Evolutionary conservation across 1,140 invertebrate genomes (phyloP).

Genomic region (Rhagoletis zephyria): DNA sequence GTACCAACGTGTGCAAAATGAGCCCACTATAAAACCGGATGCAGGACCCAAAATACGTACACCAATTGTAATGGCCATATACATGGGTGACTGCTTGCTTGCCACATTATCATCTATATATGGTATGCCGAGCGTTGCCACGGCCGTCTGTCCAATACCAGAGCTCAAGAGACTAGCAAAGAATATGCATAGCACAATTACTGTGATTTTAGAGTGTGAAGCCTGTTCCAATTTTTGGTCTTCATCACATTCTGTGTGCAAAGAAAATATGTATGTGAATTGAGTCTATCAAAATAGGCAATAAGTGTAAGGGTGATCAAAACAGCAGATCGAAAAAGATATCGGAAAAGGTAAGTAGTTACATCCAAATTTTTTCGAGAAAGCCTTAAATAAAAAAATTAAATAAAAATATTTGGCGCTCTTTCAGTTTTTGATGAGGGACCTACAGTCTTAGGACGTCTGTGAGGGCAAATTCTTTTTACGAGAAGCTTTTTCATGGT

Average conservation of each 20-base stretch:
- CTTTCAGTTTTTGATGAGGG: no score
- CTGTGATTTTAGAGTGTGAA: constrained; percentile 83
- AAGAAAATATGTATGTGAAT: constrained; percentile 53
- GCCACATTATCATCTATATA: constrained; percentile 95
- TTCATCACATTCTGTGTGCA: constrained; percentile 74
- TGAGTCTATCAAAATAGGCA: no score
- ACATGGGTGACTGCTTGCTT: constrained; percentile 91
- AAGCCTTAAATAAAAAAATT: no score
- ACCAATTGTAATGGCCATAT: constrained; percentile 94
- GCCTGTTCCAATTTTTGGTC: constrained; percentile 77
- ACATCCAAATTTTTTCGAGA: no score
- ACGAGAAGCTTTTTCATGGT: no score
- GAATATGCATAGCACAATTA: constrained; percentile 87
- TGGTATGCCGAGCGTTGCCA: constrained; percentile 93
- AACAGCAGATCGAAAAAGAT: no score
- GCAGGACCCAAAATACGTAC: constrained; percentile 92
- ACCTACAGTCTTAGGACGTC: no score
- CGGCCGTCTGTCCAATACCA: constrained; percentile 93
- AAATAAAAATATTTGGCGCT: no score
- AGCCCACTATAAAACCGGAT: constrained; percentile 91
- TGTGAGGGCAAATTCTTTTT: no score
- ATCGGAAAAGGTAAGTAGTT: no score
- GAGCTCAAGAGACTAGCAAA: constrained; percentile 89
- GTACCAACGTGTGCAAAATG: constrained; percentile 89
- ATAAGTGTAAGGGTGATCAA: no score